These are phyloP conservation scores for Heliocidaris tuberculata DNA, from an alignment of 35 echinoderm and acorn worm species.

Conservation along the genomic window DNA sequence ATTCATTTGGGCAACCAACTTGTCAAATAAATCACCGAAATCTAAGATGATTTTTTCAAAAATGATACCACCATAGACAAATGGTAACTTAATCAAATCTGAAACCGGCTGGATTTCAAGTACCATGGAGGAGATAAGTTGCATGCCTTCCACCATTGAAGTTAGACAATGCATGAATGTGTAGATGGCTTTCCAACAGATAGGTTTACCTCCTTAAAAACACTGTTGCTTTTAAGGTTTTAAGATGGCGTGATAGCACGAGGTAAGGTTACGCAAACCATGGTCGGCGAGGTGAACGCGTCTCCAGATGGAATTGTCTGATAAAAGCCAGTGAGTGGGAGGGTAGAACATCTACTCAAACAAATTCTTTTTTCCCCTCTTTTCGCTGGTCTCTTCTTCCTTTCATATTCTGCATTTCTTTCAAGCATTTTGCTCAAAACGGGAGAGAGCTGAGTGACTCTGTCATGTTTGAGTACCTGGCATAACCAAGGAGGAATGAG, in stretches of 20 bases:
- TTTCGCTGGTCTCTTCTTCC: not conserved
- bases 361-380: not conserved
- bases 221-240: constrained; percentile 46
- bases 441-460: not conserved
- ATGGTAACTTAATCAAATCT: not conserved
- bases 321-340: not conserved
- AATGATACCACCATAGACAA: not conserved
- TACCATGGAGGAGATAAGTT: not conserved
- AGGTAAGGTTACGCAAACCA: constrained; percentile 28
- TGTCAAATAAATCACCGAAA: not conserved
- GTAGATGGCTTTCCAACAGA: not conserved
- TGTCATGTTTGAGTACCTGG: not conserved
- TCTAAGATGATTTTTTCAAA: not conserved
- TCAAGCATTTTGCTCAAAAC: not conserved
- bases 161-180: constrained; percentile 5
- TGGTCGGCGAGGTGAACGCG: not conserved
- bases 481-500: not conserved
- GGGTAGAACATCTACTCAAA: not conserved
- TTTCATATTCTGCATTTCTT: not conserved
- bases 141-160: not conserved
- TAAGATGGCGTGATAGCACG: constrained; percentile 31
- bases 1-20: not conserved
- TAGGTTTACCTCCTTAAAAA: constrained; percentile 6
- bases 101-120: not conserved
- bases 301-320: not conserved